Evolutionary conservation across 2,888 invertebrate species (phyloP), one percentile per base, ranked within the genome.

Genomic region (Nomada lathburiana): DNA sequence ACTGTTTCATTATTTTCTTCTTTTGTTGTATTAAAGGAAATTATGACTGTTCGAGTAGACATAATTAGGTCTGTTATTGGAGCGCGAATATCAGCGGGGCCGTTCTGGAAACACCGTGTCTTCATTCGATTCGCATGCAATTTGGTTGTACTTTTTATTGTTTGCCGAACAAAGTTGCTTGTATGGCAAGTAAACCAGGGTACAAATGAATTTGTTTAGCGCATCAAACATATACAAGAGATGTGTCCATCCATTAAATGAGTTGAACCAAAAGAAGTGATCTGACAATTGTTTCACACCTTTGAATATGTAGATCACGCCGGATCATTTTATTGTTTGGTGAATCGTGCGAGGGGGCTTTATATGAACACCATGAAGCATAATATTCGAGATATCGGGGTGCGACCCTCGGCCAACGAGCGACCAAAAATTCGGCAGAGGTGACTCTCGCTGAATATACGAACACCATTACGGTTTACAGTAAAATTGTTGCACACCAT

Each of bases 271-370:
- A 9, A 16, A 16, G n/a, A 26, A 7, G 29, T 10, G 18, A 59
- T 18, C 29, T 26, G 16, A 23, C 42, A 23, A 9, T 2, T 23
- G 47, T 47, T 16, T 2, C 18, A 44, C 18, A 50, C 20, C 50
- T 50, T 50, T 50, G 26, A 13, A 65, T 65, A 65, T 36, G 52
- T 29, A 52, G 10, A 52, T 16, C 52, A 1, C n/a, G 50, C 2
- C 1, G 20, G 3, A 52, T 65, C n/a, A 52, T 65, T 64, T 64
- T 44, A 72, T 72, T 36, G 64, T 42, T 26, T 52, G 2, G 52
- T 73, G 59, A 76, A n/a, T 64, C 76, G 20, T 16, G 26, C 36
- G 13, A 65, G 36, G 64, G 44, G 20, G 18, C 16, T 60, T 65
- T 50, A 42, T 72, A 76, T 2, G 72, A 72, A 50, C 26, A 2